phyloP scores from a whole-genome alignment of 2,113 vertebrate species.

The Dendropsophus ebraccatus region DNA sequence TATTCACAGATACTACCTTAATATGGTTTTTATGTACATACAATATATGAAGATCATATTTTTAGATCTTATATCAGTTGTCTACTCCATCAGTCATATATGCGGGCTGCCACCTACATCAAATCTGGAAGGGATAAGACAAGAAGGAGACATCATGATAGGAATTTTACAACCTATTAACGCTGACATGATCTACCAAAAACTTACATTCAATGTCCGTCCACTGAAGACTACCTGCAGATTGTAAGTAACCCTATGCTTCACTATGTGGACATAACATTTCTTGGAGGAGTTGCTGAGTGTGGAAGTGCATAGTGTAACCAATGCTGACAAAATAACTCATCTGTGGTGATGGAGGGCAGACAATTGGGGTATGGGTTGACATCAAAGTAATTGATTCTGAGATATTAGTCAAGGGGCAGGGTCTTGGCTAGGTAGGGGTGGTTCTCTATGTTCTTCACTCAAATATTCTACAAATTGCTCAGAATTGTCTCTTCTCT shows the following conservation, averaged over 20 bases:
- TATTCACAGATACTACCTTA: background rate
- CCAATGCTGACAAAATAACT: too few species aligned
- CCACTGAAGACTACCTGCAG: background rate
- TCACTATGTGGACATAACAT: too few species aligned
- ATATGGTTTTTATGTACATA: background rate
- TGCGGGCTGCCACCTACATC: background rate
- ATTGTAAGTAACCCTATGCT: conserved; percentile 9
- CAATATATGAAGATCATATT: background rate
- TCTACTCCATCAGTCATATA: conserved; percentile 1
- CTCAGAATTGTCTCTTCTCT: too few species aligned
- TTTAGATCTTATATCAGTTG: background rate
- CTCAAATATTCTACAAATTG: too few species aligned
- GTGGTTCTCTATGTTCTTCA: too few species aligned
- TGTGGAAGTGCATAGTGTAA: too few species aligned
- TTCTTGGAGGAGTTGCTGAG: too few species aligned
- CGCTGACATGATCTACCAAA: conserved; percentile 16
- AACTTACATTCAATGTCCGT: background rate
- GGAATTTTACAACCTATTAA: background rate
- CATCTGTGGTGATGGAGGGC: too few species aligned
- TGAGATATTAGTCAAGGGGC: too few species aligned
- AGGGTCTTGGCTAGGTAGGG: too few species aligned
- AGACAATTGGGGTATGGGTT: too few species aligned
- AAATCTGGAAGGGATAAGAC: background rate
- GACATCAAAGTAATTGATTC: too few species aligned
- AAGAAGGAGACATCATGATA: conserved; percentile 20